Evolutionary conservation across 2,113 vertebrate genomes (phyloP).

Genomic region (Patagioenas fasciata): DNA sequence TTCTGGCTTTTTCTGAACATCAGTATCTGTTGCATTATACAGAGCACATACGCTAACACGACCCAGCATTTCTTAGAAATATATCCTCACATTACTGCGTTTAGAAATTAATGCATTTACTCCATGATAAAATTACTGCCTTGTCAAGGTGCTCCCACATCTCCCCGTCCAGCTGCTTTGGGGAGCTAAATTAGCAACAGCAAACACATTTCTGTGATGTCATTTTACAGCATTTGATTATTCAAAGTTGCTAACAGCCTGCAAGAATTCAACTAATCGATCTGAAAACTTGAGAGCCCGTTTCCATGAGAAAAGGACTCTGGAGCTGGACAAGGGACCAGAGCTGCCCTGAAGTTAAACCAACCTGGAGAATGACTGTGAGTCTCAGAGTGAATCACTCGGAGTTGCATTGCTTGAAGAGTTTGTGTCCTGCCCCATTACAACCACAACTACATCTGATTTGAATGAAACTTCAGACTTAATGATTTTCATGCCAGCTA

Average conservation of each 20-base stretch:
- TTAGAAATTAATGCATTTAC: not conserved
- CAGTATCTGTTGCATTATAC: not conserved
- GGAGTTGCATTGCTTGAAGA: not conserved
- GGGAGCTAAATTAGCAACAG: not conserved
- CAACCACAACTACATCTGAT: constrained; percentile 74
- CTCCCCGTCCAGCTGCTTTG: not conserved
- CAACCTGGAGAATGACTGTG: not conserved
- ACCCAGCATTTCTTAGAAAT: not conserved
- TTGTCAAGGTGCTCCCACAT: not conserved
- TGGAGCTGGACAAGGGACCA: not conserved
- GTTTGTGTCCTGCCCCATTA: not conserved
- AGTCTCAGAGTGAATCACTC: not conserved
- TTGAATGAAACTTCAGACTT: constrained; percentile 75
- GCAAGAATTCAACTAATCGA: not conserved
- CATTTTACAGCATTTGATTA: not conserved
- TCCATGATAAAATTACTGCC: not conserved
- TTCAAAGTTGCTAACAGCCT: not conserved
- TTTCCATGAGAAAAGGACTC: not conserved
- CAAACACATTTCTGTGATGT: not conserved
- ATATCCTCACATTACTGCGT: not conserved
- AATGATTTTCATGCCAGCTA: constrained; percentile 70
- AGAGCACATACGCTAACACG: not conserved
- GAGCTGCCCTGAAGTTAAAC: not conserved
- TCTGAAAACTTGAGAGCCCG: not conserved
- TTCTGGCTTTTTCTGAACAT: not conserved